phyloP scores from a whole-genome alignment of 2,797 vertebrate species.

The Ibycter americanus region DNA sequence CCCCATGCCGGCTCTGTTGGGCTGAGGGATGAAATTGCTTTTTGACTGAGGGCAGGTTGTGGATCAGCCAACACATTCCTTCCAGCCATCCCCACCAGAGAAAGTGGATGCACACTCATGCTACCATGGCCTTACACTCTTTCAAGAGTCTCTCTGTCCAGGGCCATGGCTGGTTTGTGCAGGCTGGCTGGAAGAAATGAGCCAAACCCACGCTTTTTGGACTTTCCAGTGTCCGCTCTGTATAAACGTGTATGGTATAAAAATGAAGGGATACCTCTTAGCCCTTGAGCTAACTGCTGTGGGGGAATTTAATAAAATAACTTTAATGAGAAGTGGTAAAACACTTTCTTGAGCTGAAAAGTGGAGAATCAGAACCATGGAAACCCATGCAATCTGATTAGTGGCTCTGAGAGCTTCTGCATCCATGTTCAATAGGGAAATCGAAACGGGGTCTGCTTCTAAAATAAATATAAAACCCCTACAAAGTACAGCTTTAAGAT shows the following conservation, averaged over 20 bases:
- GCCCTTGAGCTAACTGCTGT: neutral
- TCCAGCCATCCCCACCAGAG: neutral
- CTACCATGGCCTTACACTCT: neutral
- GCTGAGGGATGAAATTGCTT: neutral
- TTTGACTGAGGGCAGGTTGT: accelerated
- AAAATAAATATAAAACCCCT: slow-evolving; percentile 15
- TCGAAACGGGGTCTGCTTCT: neutral
- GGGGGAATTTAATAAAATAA: slow-evolving; percentile 28
- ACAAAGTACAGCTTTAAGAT: neutral
- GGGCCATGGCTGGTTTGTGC: neutral
- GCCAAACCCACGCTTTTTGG: neutral
- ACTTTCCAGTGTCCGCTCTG: neutral
- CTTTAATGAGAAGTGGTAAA: neutral
- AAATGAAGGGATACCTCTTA: neutral
- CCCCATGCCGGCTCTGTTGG: neutral
- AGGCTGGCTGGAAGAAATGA: neutral
- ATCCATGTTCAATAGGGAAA: neutral
- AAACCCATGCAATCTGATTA: slow-evolving; percentile 2
- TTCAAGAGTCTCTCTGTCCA: neutral
- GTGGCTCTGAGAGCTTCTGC: neutral
- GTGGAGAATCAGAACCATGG: neutral
- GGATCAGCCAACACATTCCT: neutral
- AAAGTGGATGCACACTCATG: accelerated
- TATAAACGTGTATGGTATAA: neutral
- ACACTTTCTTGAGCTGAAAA: slow-evolving; percentile 2